phyloP scores from a whole-genome alignment of 2,888 invertebrate genomes.

The Andrena trimmerana region DNA sequence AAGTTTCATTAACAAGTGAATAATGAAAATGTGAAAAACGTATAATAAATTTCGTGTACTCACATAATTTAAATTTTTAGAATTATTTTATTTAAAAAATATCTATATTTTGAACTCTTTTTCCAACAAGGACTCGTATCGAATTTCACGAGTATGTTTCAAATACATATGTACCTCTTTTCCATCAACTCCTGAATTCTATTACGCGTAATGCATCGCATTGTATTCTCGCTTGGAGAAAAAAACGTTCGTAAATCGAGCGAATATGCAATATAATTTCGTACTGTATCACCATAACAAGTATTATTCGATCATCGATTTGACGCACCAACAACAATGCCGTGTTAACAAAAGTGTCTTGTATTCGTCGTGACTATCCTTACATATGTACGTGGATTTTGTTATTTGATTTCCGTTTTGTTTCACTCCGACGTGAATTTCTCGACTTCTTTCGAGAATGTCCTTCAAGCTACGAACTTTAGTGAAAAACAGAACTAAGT shows the following conservation, averaged over 20 bases:
- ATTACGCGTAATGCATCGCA: slow-evolving; percentile 14
- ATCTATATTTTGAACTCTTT: slow-evolving; percentile 24
- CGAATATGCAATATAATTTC: slow-evolving; percentile 11
- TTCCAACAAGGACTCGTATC: slow-evolving; percentile 28
- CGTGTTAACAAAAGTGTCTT: slow-evolving; percentile 37
- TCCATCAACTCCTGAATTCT: slow-evolving; percentile 36
- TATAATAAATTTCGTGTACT: neutral
- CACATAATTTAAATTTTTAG: neutral
- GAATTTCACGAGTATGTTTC: slow-evolving; percentile 27
- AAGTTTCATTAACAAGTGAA: neutral
- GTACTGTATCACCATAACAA: slow-evolving; percentile 16
- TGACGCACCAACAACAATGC: slow-evolving; percentile 42
- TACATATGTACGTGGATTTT: neutral
- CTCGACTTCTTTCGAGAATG: neutral
- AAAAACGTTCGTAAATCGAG: slow-evolving; percentile 15
- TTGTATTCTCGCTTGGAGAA: neutral
- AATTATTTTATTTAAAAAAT: slow-evolving; percentile 6
- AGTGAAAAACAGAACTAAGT: slow-evolving; percentile 18
- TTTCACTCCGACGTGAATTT: neutral
- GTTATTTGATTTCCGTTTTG: neutral
- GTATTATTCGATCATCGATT: slow-evolving; percentile 12
- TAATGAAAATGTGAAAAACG: neutral
- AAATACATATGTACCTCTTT: slow-evolving; percentile 30
- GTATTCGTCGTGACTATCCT: slow-evolving; percentile 22
- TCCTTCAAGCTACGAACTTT: neutral